Percentiles rank a stretch among this genome's conserved stretches.
Conservation (phyloP, 2,113 vertebrate genomes). For the Harpagus bidentatus region DNA sequence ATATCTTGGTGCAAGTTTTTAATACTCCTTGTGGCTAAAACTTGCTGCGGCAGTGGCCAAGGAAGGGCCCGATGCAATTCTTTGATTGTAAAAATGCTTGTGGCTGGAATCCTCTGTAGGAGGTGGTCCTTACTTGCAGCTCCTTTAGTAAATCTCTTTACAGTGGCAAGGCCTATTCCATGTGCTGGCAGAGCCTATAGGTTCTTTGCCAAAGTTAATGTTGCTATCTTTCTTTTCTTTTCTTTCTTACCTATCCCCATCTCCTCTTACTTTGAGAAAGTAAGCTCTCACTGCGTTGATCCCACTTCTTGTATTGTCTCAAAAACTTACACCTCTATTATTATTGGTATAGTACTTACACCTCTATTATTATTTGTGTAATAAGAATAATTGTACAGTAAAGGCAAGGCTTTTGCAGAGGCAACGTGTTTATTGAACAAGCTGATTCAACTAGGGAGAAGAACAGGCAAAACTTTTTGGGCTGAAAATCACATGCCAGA, state of each 20-base stretch:
- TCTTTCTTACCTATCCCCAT: not conserved
- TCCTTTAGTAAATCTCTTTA: not conserved
- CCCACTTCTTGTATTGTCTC: not conserved
- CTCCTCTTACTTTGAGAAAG: not conserved
- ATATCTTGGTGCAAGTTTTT: not conserved
- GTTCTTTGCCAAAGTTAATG: not conserved
- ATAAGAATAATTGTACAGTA: not conserved
- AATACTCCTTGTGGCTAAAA: not conserved
- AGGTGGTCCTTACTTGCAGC: not conserved
- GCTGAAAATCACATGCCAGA: not conserved
- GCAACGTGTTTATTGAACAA: not conserved
- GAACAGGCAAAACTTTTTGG: not conserved
- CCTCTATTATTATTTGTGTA: not conserved
- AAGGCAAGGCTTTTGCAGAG: not conserved
- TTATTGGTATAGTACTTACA: not conserved
- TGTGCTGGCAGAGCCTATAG: not conserved
- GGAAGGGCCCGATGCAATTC: not conserved
- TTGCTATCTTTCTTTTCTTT: not conserved
- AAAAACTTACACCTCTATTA: not conserved
- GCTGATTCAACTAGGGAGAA: not conserved
- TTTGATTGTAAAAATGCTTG: not conserved
- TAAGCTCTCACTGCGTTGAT: not conserved
- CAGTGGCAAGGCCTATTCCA: not conserved
- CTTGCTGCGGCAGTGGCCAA: not conserved
- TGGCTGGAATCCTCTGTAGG: not conserved